Evolutionary conservation across 2,888 invertebrate species (phyloP).

Genomic region (Pristionchus japonicus): DNA sequence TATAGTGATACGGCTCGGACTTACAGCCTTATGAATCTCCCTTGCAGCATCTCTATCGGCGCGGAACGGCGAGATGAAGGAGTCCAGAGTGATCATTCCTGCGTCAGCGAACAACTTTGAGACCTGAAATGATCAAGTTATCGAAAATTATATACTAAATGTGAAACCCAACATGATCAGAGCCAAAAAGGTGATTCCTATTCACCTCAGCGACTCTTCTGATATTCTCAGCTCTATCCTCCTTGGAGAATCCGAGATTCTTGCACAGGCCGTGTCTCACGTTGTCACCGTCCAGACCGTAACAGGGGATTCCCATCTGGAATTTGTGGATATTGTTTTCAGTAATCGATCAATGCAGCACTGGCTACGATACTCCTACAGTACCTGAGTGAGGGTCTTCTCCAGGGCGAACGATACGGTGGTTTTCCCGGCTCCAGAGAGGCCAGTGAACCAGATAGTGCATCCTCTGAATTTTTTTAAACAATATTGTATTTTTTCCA

Average conservation of each 20-base stretch:
- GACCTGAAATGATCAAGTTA: constrained; percentile 78
- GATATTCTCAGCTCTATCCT: constrained; percentile 97
- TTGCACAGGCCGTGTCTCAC: constrained; percentile 90
- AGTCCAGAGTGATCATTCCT: constrained; percentile 93
- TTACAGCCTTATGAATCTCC: constrained; percentile 84
- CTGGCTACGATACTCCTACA: background rate
- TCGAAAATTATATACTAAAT: background rate
- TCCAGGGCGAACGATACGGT: constrained; percentile 97
- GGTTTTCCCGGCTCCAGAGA: constrained; percentile 95
- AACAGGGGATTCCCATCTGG: constrained; percentile 90
- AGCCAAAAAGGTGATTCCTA: too few species aligned
- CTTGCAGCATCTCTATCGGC: constrained; percentile 92
- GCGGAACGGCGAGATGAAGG: constrained; percentile 95
- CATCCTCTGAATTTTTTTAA: too few species aligned
- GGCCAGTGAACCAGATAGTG: constrained; percentile 88
- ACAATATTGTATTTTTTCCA: too few species aligned
- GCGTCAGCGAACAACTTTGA: constrained; percentile 97
- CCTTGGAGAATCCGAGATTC: constrained; percentile 92
- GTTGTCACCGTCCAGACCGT: constrained; percentile 97
- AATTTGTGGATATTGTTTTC: background rate
- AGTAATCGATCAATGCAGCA: background rate
- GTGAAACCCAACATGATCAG: too few species aligned
- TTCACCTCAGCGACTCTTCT: constrained; percentile 79
- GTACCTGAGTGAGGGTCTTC: constrained; percentile 83
- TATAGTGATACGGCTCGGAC: too few species aligned